A percentile compares a stretch with the other conserved stretches of the same genome.
Evolutionary conservation across 2,888 invertebrate species (phyloP).

Genomic region (Seladonia tumulorum): DNA sequence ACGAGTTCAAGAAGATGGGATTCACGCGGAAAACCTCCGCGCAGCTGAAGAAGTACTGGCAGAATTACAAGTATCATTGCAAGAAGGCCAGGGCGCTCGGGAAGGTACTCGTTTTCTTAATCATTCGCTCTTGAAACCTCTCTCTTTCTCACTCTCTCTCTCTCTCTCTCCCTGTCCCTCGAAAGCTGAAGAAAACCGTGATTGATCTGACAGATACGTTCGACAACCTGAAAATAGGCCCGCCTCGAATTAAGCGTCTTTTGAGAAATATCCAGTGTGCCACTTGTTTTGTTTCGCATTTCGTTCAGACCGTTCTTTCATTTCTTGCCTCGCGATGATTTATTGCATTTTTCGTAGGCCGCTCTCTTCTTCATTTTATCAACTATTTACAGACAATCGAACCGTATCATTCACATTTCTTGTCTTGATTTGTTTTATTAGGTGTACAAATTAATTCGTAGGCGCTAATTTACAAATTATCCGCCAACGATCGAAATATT

Average conservation of each 20-base stretch:
- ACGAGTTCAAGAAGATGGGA: conserved; percentile 66
- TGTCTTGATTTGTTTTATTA: no score
- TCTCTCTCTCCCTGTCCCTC: no score
- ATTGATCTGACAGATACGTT: background rate
- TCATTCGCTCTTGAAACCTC: background rate
- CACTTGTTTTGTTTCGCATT: background rate
- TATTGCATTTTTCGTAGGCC: background rate
- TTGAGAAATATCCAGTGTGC: background rate
- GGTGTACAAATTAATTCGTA: no score
- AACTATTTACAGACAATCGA: background rate
- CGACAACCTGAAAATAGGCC: background rate
- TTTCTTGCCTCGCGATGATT: background rate
- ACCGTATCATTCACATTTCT: no score
- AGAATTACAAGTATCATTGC: conserved; percentile 74
- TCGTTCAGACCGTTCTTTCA: background rate
- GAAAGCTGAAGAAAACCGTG: background rate
- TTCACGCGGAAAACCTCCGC: conserved; percentile 69
- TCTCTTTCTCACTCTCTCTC: background rate
- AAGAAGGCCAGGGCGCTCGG: conserved; percentile 57
- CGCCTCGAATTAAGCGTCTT: background rate
- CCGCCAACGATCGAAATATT: no score
- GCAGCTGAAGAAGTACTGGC: conserved; percentile 74
- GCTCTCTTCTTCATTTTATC: background rate
- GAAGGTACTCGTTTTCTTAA: conserved; percentile 38
- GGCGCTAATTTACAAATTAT: no score